Percentiles rank a stretch among this genome's conserved stretches.
phyloP scores from a whole-genome alignment of 2,113 vertebrate species.

The Artemisiospiza belli region DNA sequence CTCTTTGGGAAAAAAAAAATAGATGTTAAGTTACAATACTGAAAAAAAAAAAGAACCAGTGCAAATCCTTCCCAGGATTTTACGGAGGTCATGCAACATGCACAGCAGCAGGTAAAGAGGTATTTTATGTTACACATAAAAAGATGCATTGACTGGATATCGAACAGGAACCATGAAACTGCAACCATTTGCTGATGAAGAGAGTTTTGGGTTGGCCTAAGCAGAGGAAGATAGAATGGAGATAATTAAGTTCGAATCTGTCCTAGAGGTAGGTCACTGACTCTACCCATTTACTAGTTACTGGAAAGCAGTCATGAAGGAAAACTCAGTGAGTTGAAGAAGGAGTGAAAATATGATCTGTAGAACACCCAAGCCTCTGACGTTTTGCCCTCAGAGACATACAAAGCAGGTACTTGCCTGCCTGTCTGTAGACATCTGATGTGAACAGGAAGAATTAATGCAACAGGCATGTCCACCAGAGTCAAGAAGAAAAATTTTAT shows the following conservation, averaged over 20 bases:
- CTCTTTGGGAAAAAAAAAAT: not conserved
- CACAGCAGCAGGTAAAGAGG: not conserved
- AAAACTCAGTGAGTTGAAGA: not conserved
- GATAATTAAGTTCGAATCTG: not conserved
- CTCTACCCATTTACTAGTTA: not conserved
- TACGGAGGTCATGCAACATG: not conserved
- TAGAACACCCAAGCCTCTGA: not conserved
- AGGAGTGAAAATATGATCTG: not conserved
- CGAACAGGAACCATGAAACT: not conserved
- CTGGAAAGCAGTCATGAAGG: not conserved
- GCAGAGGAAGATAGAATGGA: not conserved
- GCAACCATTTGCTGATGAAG: not conserved
- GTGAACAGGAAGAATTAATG: not conserved
- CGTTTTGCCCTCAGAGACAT: not conserved
- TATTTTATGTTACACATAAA: not conserved
- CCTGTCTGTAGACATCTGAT: not conserved
- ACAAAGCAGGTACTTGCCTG: not conserved
- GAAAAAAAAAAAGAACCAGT: not conserved
- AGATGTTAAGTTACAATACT: not conserved
- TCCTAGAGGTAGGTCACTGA: not conserved
- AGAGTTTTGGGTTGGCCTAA: not conserved
- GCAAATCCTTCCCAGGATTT: not conserved
- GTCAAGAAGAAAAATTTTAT: not conserved
- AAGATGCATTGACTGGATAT: not conserved
- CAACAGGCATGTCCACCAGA: not conserved